phyloP scores from a whole-genome alignment of 2,888 invertebrate genomes.

The Calephelis perditalis region DNA sequence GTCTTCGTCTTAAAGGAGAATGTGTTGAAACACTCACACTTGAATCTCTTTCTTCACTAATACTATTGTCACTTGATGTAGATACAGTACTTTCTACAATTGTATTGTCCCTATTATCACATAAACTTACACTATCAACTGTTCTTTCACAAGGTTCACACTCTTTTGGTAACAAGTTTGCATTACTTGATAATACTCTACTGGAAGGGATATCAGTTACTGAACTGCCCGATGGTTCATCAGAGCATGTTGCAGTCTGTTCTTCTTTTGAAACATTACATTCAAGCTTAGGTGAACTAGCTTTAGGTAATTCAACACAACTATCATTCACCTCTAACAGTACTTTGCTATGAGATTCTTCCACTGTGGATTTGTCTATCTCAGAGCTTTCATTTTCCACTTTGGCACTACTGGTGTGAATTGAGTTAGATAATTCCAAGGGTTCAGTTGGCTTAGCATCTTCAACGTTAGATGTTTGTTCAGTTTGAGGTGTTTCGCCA shows the following conservation, averaged over 20 bases:
- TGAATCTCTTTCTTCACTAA: slow-evolving; percentile 50
- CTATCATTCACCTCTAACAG: slow-evolving; percentile 34
- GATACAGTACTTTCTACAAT: slow-evolving; percentile 70
- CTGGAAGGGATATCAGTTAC: slow-evolving; percentile 46
- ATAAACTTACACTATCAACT: slow-evolving; percentile 64
- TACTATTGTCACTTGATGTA: slow-evolving; percentile 68
- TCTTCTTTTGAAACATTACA: slow-evolving; percentile 28
- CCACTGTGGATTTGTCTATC: slow-evolving; percentile 28
- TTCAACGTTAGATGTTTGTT: slow-evolving; percentile 20
- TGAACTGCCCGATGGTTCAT: slow-evolving; percentile 27
- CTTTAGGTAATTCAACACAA: slow-evolving; percentile 36
- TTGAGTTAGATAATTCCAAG: slow-evolving; percentile 27
- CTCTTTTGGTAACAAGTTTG: slow-evolving; percentile 40
- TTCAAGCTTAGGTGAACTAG: slow-evolving; percentile 38
- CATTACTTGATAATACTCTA: slow-evolving; percentile 46
- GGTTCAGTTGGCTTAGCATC: slow-evolving; percentile 20
- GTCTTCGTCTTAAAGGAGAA: slow-evolving; percentile 56
- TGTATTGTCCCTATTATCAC: slow-evolving; percentile 65
- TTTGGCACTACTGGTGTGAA: slow-evolving; percentile 39
- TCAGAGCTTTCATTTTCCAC: slow-evolving; percentile 36
- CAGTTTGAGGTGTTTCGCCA: slow-evolving; percentile 25
- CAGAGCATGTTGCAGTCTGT: slow-evolving; percentile 28
- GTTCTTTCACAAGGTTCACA: slow-evolving; percentile 56
- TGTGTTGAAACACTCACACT: slow-evolving; percentile 33
- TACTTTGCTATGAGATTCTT: slow-evolving; percentile 29